Conservation (phyloP, 2,797 vertebrate species). For the Onychomys leucogaster region DNA sequence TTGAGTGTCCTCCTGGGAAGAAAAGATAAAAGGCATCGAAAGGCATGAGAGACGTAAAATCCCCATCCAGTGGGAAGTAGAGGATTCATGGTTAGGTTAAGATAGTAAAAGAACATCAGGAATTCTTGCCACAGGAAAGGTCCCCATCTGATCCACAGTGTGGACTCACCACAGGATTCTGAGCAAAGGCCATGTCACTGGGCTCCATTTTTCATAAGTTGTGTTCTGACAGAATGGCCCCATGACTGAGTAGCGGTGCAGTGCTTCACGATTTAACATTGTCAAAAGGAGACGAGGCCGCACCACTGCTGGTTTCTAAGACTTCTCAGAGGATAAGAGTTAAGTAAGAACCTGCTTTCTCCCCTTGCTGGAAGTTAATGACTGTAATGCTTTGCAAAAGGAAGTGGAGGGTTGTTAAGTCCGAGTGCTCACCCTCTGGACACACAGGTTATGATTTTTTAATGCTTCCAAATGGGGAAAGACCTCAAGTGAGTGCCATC, state of each 20-base stretch:
- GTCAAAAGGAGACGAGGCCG: not conserved
- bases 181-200: not conserved
- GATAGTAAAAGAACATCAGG: not conserved
- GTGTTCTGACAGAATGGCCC: not conserved
- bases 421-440: conserved; percentile 66
- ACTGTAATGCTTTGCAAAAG: conserved; percentile 56
- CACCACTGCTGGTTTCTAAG: not conserved
- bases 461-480: conserved; percentile 63
- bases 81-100: not conserved
- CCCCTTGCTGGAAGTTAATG: conserved; percentile 62
- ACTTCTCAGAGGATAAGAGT: conserved; percentile 25
- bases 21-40: not conserved
- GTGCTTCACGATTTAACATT: not conserved
- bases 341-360: conserved; percentile 51
- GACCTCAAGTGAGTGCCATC: conserved; percentile 42
- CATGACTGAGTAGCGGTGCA: not conserved
- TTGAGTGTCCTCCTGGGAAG: not conserved
- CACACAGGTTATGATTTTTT: conserved; percentile 63
- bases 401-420: conserved; percentile 64
- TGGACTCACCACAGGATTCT: not conserved
- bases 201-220: not conserved
- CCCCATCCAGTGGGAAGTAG: not conserved
- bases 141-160: not conserved
- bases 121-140: not conserved
- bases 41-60: not conserved